phyloP scores from a whole-genome alignment of 1,140 invertebrate genomes.

The Macrobrachium nipponense region DNA sequence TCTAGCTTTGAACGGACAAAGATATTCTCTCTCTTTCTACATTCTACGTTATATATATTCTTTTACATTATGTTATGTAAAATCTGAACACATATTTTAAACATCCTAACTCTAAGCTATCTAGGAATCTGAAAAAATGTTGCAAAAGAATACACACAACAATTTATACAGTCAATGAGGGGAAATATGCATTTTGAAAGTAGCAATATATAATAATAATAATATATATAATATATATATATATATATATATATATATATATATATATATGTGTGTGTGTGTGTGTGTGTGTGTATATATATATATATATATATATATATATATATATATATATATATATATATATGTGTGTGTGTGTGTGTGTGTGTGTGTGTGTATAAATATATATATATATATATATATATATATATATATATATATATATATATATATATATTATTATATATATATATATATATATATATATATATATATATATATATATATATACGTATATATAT shows the following conservation, averaged over 20 bases:
- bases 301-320: not conserved
- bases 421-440: not conserved
- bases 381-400: slow-evolving; percentile 13
- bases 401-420: slow-evolving; percentile 1
- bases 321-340: not conserved
- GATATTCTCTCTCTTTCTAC: no score
- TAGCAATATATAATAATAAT: no score
- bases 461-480: slow-evolving; percentile 5
- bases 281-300: not conserved
- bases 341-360: slow-evolving; percentile 6
- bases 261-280: not conserved
- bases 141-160: no score
- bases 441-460: slow-evolving; percentile 11
- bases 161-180: no score
- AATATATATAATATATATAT: not conserved
- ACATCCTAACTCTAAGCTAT: no score
- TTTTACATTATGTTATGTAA: no score
- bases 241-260: not conserved
- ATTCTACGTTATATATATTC: no score
- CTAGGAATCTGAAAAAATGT: no score
- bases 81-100: no score
- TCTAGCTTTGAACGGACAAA: no score
- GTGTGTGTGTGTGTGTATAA: not conserved
- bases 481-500: not conserved
- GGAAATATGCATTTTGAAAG: no score